phyloP scores from a whole-genome alignment of 2,888 invertebrate genomes.

The Artemia sinica region DNA sequence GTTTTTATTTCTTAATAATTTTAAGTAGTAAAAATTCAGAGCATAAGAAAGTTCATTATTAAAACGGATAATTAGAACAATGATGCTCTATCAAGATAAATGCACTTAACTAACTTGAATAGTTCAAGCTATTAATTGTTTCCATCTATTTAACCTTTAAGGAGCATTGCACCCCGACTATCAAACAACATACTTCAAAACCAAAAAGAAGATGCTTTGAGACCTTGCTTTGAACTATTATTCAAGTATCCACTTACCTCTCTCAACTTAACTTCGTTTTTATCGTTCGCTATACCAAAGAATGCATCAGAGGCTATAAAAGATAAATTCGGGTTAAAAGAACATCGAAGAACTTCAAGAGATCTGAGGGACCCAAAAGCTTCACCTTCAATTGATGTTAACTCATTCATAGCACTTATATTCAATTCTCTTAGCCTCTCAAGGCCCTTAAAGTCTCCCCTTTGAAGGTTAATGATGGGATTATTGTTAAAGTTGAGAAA shows the following conservation, averaged over 20 bases:
- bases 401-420: slow-evolving; percentile 46
- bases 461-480: slow-evolving; percentile 37
- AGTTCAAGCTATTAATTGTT: too few species aligned
- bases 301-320: slow-evolving; percentile 45
- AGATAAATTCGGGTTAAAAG: slow-evolving; percentile 44
- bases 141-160: too few species aligned
- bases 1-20: too few species aligned
- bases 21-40: too few species aligned
- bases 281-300: slow-evolving; percentile 24
- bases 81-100: too few species aligned
- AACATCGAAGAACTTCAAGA: slow-evolving; percentile 38
- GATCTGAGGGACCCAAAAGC: slow-evolving; percentile 40
- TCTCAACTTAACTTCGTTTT: slow-evolving; percentile 16
- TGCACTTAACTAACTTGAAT: too few species aligned
- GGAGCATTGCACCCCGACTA: too few species aligned
- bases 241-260: slow-evolving; percentile 13
- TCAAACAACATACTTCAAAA: too few species aligned
- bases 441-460: slow-evolving; percentile 33
- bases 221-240: too few species aligned
- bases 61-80: too few species aligned
- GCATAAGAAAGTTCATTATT: too few species aligned
- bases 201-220: too few species aligned
- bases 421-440: slow-evolving; percentile 45
- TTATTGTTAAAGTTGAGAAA: slow-evolving; percentile 50
- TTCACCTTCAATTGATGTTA: slow-evolving; percentile 40